Conservation (phyloP, 2,113 vertebrate genomes). For the Gymnobelideus leadbeateri region DNA sequence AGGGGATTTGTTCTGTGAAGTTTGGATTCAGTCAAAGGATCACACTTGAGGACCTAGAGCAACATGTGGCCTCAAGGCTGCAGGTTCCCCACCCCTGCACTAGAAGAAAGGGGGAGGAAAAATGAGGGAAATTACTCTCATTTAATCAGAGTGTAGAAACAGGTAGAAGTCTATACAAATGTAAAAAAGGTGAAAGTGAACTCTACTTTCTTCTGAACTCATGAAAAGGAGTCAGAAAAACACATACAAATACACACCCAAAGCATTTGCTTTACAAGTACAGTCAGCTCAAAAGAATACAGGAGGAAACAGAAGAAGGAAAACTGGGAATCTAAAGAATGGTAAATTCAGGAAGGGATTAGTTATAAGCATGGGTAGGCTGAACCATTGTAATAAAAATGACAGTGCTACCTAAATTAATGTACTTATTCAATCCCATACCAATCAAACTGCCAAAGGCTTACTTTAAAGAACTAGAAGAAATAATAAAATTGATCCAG, state of each 20-base stretch:
- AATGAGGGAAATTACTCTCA: background rate
- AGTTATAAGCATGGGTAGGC: background rate
- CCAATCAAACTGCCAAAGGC: background rate
- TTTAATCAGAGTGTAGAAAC: background rate
- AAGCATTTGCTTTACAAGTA: background rate
- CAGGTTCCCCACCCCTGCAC: too few relatives aligned
- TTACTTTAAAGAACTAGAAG: background rate
- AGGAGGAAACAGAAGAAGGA: background rate
- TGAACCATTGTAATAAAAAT: background rate
- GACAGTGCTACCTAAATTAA: background rate
- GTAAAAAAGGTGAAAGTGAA: background rate
- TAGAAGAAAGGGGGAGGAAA: background rate
- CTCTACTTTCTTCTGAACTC: background rate
- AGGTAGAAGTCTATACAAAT: background rate
- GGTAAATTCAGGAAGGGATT: background rate
- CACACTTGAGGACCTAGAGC: too few relatives aligned
- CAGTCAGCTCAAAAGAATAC: background rate
- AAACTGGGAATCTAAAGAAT: background rate
- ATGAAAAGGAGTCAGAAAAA: background rate
- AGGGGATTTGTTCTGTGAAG: too few relatives aligned
- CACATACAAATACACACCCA: background rate
- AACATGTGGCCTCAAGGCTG: too few relatives aligned
- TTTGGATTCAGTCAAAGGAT: too few relatives aligned
- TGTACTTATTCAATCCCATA: background rate
- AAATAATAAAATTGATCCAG: background rate